These are phyloP conservation scores for Lepidurus apus DNA, from an alignment of 1,140 invertebrate species.

Conservation along the genomic window DNA sequence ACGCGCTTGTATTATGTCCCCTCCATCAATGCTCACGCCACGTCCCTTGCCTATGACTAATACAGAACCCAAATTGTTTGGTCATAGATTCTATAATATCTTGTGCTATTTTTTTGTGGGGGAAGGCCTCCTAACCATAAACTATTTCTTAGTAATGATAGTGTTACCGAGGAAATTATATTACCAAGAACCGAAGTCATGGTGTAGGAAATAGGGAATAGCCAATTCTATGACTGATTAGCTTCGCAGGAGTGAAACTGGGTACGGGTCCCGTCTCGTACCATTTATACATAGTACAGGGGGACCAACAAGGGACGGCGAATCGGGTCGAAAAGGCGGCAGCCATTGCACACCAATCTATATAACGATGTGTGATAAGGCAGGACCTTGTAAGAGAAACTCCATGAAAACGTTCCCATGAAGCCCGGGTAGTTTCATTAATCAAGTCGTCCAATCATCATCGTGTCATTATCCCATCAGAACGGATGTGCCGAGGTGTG, in stretches of 20 bases:
- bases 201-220: not conserved
- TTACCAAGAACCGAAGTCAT: not conserved
- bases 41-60: not conserved
- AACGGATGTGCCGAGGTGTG: slow-evolving; percentile 9
- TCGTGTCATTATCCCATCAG: slow-evolving; percentile 18
- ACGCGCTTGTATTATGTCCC: too few relatives aligned
- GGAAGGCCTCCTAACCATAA: not conserved
- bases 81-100: not conserved
- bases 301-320: slow-evolving; percentile 1
- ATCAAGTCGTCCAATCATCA: slow-evolving; percentile 19
- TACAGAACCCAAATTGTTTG: not conserved
- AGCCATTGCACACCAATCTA: slow-evolving; percentile 2
- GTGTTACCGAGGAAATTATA: slow-evolving; percentile 11
- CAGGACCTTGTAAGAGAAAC: slow-evolving; percentile 6
- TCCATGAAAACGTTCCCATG: slow-evolving; percentile 10
- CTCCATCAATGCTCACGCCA: too few relatives aligned
- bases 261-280: not conserved
- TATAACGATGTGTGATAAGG: slow-evolving; percentile 19
- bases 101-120: not conserved
- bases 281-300: not conserved
- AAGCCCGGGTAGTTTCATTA: not conserved
- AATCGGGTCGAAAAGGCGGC: slow-evolving; percentile 5
- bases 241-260: not conserved
- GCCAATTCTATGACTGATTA: slow-evolving; percentile 13
- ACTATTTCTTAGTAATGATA: not conserved